Evolutionary conservation across 2,888 invertebrate genomes (phyloP).

Genomic region (Papilio elwesi): DNA sequence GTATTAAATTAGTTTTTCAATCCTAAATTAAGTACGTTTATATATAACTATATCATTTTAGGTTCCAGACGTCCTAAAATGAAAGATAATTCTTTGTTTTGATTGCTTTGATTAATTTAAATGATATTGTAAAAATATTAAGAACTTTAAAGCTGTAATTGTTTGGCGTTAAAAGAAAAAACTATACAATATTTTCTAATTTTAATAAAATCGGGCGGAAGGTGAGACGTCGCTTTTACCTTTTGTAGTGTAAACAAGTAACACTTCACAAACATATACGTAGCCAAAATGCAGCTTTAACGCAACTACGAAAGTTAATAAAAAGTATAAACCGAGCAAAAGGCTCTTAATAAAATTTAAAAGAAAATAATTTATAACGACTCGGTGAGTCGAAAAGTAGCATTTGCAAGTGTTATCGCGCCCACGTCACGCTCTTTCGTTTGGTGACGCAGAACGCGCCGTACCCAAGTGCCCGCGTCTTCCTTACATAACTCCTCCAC

Average conservation of each 20-base stretch:
- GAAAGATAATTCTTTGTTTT: too few relatives aligned
- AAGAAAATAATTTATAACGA: neutral
- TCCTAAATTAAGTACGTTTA: neutral
- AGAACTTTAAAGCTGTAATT: too few relatives aligned
- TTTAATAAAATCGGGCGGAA: too few relatives aligned
- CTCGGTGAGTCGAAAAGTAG: too few relatives aligned
- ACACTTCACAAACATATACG: neutral
- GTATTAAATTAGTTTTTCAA: constrained; percentile 16
- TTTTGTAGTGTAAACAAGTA: too few relatives aligned
- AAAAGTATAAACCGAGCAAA: neutral
- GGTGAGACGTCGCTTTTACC: too few relatives aligned
- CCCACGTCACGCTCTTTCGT: constrained; percentile 32
- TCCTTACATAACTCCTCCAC: constrained; percentile 43
- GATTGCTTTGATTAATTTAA: too few relatives aligned
- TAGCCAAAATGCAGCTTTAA: neutral
- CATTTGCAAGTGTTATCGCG: constrained; percentile 8
- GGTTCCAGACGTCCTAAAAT: too few relatives aligned
- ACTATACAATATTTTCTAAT: too few relatives aligned
- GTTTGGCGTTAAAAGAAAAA: too few relatives aligned
- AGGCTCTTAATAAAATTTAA: neutral
- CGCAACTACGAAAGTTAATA: neutral
- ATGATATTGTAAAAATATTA: too few relatives aligned
- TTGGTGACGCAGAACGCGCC: constrained; percentile 42
- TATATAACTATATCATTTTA: neutral
- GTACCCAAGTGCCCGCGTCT: constrained; percentile 41